Conservation (phyloP, 2,888 invertebrate genomes). For the Dynastes maya region DNA sequence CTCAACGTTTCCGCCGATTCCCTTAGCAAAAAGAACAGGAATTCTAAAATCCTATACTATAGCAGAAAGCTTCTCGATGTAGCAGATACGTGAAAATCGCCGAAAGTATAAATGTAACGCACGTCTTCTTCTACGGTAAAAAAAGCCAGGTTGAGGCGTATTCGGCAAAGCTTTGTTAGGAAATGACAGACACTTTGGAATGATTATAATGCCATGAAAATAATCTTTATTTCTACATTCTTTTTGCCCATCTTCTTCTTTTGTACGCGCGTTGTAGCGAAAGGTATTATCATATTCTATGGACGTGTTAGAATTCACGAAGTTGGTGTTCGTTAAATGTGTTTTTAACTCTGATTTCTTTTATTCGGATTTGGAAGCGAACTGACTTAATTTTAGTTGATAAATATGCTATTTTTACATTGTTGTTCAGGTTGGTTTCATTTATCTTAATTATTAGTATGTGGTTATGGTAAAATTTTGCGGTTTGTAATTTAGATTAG, state of each 20-base stretch:
- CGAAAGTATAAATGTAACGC: conserved; percentile 42
- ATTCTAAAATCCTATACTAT: conserved; percentile 39
- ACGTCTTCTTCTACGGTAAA: conserved; percentile 20
- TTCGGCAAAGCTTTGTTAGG: conserved; percentile 30
- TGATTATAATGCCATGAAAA: conserved; percentile 32
- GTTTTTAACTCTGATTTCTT: background rate
- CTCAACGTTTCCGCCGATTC: conserved; percentile 19
- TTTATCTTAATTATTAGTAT: no score
- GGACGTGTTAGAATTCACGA: conserved; percentile 12
- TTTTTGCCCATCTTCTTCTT: conserved; percentile 19
- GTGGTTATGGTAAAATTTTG: no score
- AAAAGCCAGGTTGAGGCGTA: conserved; percentile 31
- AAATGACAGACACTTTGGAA: conserved; percentile 33
- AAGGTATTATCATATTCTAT: conserved; percentile 16
- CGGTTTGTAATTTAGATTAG: no score
- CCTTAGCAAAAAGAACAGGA: conserved; percentile 25
- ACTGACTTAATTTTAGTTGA: no score
- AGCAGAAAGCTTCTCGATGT: conserved; percentile 35
- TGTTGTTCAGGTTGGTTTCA: no score
- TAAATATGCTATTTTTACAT: no score
- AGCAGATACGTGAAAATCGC: conserved; percentile 40
- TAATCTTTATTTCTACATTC: conserved; percentile 40
- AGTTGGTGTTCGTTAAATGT: background rate
- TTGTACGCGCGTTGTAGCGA: conserved; percentile 1
- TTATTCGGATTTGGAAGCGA: background rate